These are phyloP conservation scores for Amblyopsis hoosieri DNA, from an alignment of 2,797 vertebrate genomes.

Conservation along the genomic window DNA sequence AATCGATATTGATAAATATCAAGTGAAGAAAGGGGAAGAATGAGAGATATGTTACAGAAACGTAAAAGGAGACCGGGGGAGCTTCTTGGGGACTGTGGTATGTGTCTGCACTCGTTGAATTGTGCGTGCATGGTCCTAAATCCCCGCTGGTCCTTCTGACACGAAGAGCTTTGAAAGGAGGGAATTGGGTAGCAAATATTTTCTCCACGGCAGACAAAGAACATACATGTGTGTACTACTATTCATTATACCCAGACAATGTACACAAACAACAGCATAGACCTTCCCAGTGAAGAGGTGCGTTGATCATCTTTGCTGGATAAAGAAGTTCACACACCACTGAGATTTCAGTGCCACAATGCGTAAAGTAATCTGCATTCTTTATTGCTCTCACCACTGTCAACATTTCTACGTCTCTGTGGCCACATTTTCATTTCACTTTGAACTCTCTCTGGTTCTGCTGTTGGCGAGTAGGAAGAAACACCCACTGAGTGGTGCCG, in stretches of 20 bases:
- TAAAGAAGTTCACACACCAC: background rate
- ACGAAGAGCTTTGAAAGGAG: background rate
- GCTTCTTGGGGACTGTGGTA: background rate
- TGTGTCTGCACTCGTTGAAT: background rate
- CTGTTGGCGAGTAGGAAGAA: background rate
- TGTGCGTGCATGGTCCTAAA: background rate
- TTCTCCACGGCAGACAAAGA: background rate
- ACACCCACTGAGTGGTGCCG: too few species aligned
- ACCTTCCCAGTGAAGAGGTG: background rate
- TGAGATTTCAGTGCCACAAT: background rate
- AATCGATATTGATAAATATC: slow-evolving; percentile 10
- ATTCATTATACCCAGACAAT: background rate
- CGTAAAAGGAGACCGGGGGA: background rate
- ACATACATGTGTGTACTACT: background rate
- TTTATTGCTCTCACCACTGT: slow-evolving; percentile 14
- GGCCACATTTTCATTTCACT: slow-evolving; percentile 6
- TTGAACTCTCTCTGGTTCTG: background rate
- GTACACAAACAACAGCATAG: background rate
- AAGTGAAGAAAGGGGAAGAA: background rate
- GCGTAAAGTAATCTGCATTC: slow-evolving; percentile 1
- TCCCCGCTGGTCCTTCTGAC: background rate
- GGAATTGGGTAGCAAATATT: background rate
- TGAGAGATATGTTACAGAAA: background rate
- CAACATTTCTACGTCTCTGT: background rate
- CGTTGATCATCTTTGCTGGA: background rate